phyloP scores from a whole-genome alignment of 2,113 vertebrate species.

The Polypterus bichir region DNA sequence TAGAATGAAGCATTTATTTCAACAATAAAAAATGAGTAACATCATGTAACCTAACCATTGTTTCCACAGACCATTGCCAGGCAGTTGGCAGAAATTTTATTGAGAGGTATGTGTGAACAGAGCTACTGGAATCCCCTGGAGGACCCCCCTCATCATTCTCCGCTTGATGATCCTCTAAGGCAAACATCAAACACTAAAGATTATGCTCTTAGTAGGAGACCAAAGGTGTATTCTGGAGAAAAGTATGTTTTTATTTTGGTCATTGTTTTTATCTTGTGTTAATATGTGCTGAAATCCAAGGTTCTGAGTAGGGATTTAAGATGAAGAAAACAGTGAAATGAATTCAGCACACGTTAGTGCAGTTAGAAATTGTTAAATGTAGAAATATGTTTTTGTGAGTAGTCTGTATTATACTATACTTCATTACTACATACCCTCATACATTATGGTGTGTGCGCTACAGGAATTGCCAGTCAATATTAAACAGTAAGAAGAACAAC shows the following conservation, averaged over 20 bases:
- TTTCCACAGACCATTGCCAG: constrained; percentile 80
- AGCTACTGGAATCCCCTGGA: constrained; percentile 96
- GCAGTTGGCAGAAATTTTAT: constrained; percentile 89
- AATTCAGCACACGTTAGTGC: no score
- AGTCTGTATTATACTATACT: no score
- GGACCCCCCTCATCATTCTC: constrained; percentile 80
- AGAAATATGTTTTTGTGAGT: no score
- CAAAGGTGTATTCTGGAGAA: constrained; percentile 87
- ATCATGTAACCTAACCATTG: constrained; percentile 20
- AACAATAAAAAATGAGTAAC: constrained; percentile 24
- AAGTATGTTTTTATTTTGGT: constrained; percentile 52
- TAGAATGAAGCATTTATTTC: constrained; percentile 14
- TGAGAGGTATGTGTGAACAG: constrained; percentile 97
- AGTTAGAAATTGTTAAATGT: no score
- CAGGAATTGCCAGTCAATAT: no score
- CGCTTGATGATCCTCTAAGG: constrained; percentile 77
- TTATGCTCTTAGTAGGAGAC: constrained; percentile 69
- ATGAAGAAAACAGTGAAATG: no score
- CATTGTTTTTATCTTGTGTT: no score
- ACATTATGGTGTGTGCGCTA: no score
- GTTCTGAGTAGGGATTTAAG: no score
- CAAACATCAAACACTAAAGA: constrained; percentile 67
- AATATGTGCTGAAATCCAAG: no score
- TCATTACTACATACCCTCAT: no score
- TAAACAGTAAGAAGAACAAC: no score